Base-by-base conservation (phyloP, 2,113 vertebrate genomes). In the Ptyas mucosa region DNA sequence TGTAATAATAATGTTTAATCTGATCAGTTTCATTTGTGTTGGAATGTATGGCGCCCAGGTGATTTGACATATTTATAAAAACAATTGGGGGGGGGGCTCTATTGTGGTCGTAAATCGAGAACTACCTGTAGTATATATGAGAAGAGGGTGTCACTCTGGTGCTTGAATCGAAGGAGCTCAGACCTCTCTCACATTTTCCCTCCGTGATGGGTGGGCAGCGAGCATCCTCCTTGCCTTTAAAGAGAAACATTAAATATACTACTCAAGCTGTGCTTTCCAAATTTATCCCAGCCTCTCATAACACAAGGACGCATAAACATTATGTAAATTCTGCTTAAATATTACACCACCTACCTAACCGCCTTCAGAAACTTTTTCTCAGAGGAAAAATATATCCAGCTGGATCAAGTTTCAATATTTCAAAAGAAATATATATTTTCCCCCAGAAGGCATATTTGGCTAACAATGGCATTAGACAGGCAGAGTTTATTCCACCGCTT, bases 251-350 rank as follows among this genome's bases (percentile, higher is more conserved):
- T 34, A 93, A 90, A 90, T 90, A 39, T 90, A 61, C 87, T 85
- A 39, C 75, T 49, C 89, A 61, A 87, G 81, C 75, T 87, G 75
- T 39, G 75, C 54, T 85, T 93, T 90, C 88, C 92, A 86, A 90
- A 90, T 90, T 90, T 64, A 58, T 86, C 88, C 43, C 18, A 39
- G 88, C 21, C 81, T 64, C 81, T 64, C 64, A 86, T 86, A 89
- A 90, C n/a, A 92, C 92, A 89, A 90, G 43, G 81, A 86, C 54
- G 53, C 55, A 93, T 64, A 86, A 93, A 86, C 90, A 90, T 53
- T 61, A 93, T 93, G 92, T 64, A 90, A 90, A 93, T 93, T 89
- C 51, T 64, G n/a, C 75, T 87, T 61, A 93, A 87, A 87, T 93
- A 93, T 90, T 55, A 90, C 89, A 93, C 86, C 81, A n/a, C 81